Conservation (phyloP, 2,113 vertebrate species). For the Vulpes vulpes region DNA sequence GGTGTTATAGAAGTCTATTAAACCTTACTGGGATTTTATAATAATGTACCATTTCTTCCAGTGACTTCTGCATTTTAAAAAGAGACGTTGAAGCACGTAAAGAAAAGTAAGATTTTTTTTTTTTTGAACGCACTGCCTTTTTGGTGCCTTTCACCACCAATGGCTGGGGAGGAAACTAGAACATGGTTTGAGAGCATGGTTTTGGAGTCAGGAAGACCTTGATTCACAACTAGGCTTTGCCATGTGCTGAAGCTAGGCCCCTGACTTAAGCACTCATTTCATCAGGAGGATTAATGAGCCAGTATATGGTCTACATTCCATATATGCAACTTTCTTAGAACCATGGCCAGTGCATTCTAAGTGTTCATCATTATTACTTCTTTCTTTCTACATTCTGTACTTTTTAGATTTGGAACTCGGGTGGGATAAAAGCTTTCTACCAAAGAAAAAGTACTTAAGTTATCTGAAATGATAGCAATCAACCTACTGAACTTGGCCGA, state of each 20-base stretch:
- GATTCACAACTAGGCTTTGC: not conserved
- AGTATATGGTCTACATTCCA: not conserved
- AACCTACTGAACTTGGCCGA: constrained; percentile 32
- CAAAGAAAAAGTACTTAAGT: constrained; percentile 30
- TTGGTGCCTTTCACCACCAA: not conserved
- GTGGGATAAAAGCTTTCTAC: not conserved
- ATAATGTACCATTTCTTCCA: constrained; percentile 57
- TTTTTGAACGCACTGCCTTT: not conserved
- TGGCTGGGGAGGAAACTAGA: not conserved
- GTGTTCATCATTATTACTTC: not conserved
- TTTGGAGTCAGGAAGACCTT: constrained; percentile 29
- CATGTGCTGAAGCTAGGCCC: not conserved
- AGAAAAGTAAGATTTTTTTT: not conserved
- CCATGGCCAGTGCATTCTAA: not conserved
- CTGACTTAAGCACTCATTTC: not conserved
- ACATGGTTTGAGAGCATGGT: constrained; percentile 1
- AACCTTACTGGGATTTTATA: constrained; percentile 19
- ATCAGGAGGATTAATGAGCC: not conserved
- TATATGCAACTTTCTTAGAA: not conserved
- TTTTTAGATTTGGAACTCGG: constrained; percentile 6
- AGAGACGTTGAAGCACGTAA: not conserved
- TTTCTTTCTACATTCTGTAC: not conserved
- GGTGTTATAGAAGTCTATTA: constrained; percentile 2
- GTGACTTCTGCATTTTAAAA: constrained; percentile 42
- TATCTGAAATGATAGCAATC: constrained; percentile 49